Conservation (phyloP, 1,140 invertebrate species). For the Sycobia sp. region DNA sequence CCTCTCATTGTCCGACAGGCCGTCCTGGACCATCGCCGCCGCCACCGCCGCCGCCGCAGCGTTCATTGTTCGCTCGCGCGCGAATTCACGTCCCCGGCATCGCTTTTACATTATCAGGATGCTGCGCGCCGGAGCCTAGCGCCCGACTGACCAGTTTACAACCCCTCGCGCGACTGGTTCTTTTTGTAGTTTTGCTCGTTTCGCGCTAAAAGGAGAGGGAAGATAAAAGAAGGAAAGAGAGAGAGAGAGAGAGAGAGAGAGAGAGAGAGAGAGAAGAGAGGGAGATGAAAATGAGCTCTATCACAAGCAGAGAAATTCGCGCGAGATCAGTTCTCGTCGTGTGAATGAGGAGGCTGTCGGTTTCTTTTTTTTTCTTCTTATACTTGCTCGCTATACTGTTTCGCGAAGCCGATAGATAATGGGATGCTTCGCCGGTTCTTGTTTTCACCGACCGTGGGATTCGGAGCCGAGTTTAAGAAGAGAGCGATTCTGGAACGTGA, state of each 20-base stretch:
- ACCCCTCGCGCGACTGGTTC: conserved; percentile 40
- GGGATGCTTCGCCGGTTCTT: not conserved
- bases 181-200: not conserved
- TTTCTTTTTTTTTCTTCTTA: not conserved
- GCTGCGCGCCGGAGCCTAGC: conserved; percentile 31
- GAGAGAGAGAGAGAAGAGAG: too few species aligned
- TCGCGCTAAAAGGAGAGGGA: not conserved
- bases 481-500: too few species aligned
- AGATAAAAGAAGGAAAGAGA: too few species aligned
- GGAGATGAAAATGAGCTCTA: too few species aligned
- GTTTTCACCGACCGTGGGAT: not conserved
- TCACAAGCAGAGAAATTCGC: not conserved
- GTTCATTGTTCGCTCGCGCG: conserved; percentile 42
- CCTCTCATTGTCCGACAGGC: conserved; percentile 53
- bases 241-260: too few species aligned
- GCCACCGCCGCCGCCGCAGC: conserved; percentile 50
- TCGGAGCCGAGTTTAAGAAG: too few species aligned
- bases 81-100: not conserved
- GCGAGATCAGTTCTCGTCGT: conserved; percentile 34
- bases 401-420: not conserved
- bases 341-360: not conserved
- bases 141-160: conserved; percentile 35
- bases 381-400: not conserved
- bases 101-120: too few species aligned
- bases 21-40: conserved; percentile 42